Evolutionary conservation across 2,113 vertebrate genomes (phyloP), one percentile per base, ranked within the genome.

Genomic region (Salvator merianae): DNA sequence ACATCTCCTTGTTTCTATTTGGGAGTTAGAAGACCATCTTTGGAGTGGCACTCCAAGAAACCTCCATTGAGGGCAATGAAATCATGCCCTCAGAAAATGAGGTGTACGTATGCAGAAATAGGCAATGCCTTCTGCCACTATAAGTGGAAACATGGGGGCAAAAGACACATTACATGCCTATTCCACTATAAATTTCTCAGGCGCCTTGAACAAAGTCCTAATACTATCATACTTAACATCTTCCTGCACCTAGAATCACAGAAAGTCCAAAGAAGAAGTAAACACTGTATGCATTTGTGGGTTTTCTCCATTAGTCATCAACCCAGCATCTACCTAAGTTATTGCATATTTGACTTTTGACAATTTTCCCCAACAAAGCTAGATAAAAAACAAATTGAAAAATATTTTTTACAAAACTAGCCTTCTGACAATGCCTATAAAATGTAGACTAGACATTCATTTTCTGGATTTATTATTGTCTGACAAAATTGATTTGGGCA

Each of bases 391-490:
- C 14, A 89, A 89, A 90, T 68, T 55, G 28, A 71, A 90, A 92
- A 90, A 89, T 87, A 87, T 89, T 91, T 91, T 94, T 20, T 83
- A 86, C 66, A 86, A 86, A 88, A 91, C 62, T 87, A 84, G 85
- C 84, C 70, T 89, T 79, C 87, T 90, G 88, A 91, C 93, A 87
- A 86, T 81, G 30, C 82, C 59, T 66, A 59, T 86, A 62, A 87
- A 91, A 83, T 82, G 43, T 63, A 87, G 55, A 32, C 82, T 90
- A 82, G 75, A 79, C 86, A 87, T 87, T 7, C 59, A 77, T 92
- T 90, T 93, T 91, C 88, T 86, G 87, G 89, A 93, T 90, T 88
- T 93, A 92, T 91, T 93, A 88, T 93, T 94, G 93, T 91, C 86
- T 92, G 92, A 77, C 91, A 93, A 91, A 93, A 93, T 72, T 92